phyloP scores from a whole-genome alignment of 2,888 invertebrate genomes.

The Tortrix viridana region DNA sequence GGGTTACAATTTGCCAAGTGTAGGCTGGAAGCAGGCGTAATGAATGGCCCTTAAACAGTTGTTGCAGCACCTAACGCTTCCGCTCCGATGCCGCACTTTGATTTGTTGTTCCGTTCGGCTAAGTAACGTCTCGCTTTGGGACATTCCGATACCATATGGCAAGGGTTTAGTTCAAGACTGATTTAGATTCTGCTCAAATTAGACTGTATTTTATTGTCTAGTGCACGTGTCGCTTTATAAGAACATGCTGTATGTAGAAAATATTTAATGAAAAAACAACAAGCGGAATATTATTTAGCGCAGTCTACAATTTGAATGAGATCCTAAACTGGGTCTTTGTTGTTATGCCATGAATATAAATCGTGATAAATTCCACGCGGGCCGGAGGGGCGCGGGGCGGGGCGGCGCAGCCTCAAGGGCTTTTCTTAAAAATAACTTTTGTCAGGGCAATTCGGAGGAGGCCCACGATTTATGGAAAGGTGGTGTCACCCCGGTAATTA shows the following conservation, averaged over 20 bases:
- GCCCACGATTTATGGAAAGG: constrained; percentile 80
- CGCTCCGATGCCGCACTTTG: constrained; percentile 75
- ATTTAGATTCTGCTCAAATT: constrained; percentile 14
- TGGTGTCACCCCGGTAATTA: constrained; percentile 84
- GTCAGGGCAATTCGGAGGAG: constrained; percentile 82
- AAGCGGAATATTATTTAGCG: constrained; percentile 58
- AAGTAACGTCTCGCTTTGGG: constrained; percentile 70
- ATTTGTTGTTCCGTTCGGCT: constrained; percentile 75
- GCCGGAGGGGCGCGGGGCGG: constrained; percentile 52
- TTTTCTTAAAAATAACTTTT: constrained; percentile 85
- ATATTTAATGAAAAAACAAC: constrained; percentile 34
- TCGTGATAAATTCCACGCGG: constrained; percentile 85
- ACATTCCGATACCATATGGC: constrained; percentile 73
- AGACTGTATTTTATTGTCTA: not conserved
- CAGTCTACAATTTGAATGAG: constrained; percentile 73
- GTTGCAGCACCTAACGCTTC: constrained; percentile 70
- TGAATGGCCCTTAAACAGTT: constrained; percentile 69
- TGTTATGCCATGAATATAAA: constrained; percentile 85
- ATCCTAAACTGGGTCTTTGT: constrained; percentile 80
- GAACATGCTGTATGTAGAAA: constrained; percentile 15
- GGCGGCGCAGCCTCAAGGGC: constrained; percentile 75
- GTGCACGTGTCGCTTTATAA: too few relatives aligned
- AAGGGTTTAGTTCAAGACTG: constrained; percentile 28
- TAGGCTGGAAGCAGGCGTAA: constrained; percentile 48
- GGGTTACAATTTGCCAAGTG: constrained; percentile 34